These are phyloP conservation scores for Sylvia borin DNA, from an alignment of 2,797 vertebrate species.

Conservation along the genomic window DNA sequence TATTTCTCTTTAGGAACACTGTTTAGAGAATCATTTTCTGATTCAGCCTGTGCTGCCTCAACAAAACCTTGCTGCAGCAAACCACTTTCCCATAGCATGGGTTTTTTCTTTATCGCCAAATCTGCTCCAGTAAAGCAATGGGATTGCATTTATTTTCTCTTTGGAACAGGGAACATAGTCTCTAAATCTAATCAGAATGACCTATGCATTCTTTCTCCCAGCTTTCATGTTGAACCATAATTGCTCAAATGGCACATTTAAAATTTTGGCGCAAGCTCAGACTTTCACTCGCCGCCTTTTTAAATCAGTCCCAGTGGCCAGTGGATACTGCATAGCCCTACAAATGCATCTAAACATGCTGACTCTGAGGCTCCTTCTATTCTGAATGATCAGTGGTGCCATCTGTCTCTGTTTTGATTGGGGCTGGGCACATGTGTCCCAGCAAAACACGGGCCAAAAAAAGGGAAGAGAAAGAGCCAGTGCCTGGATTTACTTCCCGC, in stretches of 20 bases:
- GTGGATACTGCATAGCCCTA: background rate
- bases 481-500: constrained; percentile 45
- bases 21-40: background rate
- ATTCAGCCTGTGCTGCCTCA: background rate
- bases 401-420: constrained; percentile 72
- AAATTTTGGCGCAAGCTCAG: constrained; percentile 55
- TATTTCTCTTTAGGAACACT: background rate
- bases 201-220: constrained; percentile 65
- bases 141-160: constrained; percentile 59
- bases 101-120: constrained; percentile 21
- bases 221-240: constrained; percentile 59
- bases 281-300: constrained; percentile 37
- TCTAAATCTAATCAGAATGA: constrained; percentile 69
- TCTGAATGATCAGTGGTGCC: constrained; percentile 60
- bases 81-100: background rate
- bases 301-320: constrained; percentile 66
- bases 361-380: constrained; percentile 57
- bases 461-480: constrained; percentile 28
- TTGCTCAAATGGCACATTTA: constrained; percentile 64
- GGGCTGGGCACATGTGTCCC: constrained; percentile 60
- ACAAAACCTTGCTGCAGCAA: background rate
- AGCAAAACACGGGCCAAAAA: constrained; percentile 45
- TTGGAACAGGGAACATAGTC: constrained; percentile 55
- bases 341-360: constrained; percentile 64
- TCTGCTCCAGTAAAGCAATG: constrained; percentile 45